Evolutionary conservation across 2,113 vertebrate genomes (phyloP), one percentile per base, ranked within the genome.

Genomic region (Heterotis niloticus): DNA sequence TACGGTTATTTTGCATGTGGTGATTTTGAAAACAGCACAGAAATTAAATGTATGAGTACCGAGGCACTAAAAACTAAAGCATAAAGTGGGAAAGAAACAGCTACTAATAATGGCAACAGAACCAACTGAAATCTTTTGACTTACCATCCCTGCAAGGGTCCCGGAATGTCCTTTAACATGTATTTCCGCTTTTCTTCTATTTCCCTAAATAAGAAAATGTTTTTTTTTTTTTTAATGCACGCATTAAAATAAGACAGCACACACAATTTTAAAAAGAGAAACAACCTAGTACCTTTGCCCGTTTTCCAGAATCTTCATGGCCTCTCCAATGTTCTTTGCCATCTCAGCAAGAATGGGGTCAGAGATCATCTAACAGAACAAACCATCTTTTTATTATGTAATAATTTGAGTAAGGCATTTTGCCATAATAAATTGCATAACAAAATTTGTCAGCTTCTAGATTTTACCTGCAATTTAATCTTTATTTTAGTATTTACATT

Each of bases 61-160:
- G 34, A 2, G 4, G 0, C 5, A 72, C 18, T 20, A 54, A 34
- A 72, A 4, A 72, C 69, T n/a, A 52, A 13, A n/a, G 52, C 20
- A n/a, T 12, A 54, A n/a, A 20, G 20, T 54, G 20, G n/a, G 44
- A 72, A 52, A 23, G 69, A 72, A 12, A 72, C 14, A 71, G 13
- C 13, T 59, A 24, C 24, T n/a, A 29, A 20, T 20, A 11, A 44
- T 44, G 34, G 34, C 34, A 44, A 44, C 34, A 44, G n/a, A n/a
- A n/a, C n/a, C 34, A 44, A 44, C 34, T 56, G 60, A n/a, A n/a
- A n/a, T 57, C 18, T 10, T 14, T 13, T 10, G 1, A 81, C 91
- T 85, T 91, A 98, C 97, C 95, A 95, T 91, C 93, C 95, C 87
- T 97, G 96, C 73, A 99, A 91, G 0, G 97, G 97, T 76, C 96